Evolutionary conservation across 1,140 invertebrate genomes (phyloP), one percentile per base, ranked within the genome.

Genomic region (Vanessa atalanta): DNA sequence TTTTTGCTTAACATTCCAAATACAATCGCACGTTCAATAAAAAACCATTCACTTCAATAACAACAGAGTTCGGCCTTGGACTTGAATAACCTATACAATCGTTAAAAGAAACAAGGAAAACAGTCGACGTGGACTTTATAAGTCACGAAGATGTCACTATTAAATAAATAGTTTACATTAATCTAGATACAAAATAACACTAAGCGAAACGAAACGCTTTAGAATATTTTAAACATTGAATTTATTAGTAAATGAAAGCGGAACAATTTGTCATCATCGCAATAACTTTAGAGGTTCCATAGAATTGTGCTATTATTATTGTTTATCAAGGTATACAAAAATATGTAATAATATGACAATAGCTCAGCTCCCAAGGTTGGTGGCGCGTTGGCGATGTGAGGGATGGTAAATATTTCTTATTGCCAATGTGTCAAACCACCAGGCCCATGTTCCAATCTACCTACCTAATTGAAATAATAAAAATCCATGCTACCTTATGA

Each of bases 1-100:
- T 15, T n/a, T 23, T 23, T 61, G 47, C 37, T 64, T 60, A 26
- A 9, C 60, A 64, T 63, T 50, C 69, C 61, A 26, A 47, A 53
- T 15, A 64, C 61, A 53, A 71, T 71, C 15, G 61, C 60, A 53
- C 20, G 47, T 15, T 73, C 67, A 72, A 72, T 70, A 43, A 65
- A 16, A 64, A 65, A 72, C 73, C 73, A 70, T 75, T 75, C 73
- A 75, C 67, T 70, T 57, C 73, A 37, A 57, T 73, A 66, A 70
- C 73, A 70, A 61, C 71, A 57, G 50, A 47, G 67, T n/a, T 70
- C 26, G 73, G 26, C 73, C 73, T 75, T 75, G 73, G 73, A 75
- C 73, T 75, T 75, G 73, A 69, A 75, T 75, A 65, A 75, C 67
- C 73, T 60, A 48, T 50, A 57, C 60, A 50, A 63, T 53, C 37